A percentile compares a stretch with the other conserved stretches of the same genome.
phyloP scores from a whole-genome alignment of 1,140 invertebrate genomes.

The Agrypnia vestita region DNA sequence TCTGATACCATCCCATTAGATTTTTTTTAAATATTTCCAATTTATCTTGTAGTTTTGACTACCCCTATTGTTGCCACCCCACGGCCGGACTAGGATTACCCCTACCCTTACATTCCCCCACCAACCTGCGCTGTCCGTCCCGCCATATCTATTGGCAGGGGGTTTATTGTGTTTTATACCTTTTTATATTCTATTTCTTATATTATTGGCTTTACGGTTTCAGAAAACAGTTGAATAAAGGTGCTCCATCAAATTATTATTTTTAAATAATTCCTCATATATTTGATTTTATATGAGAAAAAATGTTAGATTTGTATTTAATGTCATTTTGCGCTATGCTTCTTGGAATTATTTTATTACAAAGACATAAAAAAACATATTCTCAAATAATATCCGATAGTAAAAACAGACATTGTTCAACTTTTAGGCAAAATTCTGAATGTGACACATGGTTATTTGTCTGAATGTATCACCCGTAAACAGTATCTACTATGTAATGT shows the following conservation, averaged over 20 bases:
- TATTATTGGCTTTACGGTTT: constrained; percentile 59
- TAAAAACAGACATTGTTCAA: no score
- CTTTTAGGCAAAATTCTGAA: no score
- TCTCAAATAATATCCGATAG: no score
- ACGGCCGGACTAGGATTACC: constrained; percentile 50
- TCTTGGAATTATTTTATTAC: no score
- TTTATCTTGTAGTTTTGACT: constrained; percentile 29
- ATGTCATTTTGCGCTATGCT: neutral
- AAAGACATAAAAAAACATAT: no score
- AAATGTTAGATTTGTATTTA: neutral
- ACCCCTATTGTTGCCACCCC: constrained; percentile 26
- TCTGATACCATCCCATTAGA: neutral
- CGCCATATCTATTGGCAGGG: constrained; percentile 57
- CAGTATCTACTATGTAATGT: no score
- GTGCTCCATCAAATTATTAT: constrained; percentile 32
- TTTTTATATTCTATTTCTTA: constrained; percentile 61
- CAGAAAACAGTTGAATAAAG: neutral
- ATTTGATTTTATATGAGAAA: neutral
- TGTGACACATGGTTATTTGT: no score
- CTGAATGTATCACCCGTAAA: no score
- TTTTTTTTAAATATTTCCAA: constrained; percentile 3
- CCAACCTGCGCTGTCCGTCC: constrained; percentile 12
- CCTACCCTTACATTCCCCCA: constrained; percentile 20
- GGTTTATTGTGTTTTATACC: constrained; percentile 61
- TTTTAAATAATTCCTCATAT: neutral